These are phyloP conservation scores for Pleuronectes platessa DNA, from an alignment of 2,113 vertebrate species.

Conservation along the genomic window DNA sequence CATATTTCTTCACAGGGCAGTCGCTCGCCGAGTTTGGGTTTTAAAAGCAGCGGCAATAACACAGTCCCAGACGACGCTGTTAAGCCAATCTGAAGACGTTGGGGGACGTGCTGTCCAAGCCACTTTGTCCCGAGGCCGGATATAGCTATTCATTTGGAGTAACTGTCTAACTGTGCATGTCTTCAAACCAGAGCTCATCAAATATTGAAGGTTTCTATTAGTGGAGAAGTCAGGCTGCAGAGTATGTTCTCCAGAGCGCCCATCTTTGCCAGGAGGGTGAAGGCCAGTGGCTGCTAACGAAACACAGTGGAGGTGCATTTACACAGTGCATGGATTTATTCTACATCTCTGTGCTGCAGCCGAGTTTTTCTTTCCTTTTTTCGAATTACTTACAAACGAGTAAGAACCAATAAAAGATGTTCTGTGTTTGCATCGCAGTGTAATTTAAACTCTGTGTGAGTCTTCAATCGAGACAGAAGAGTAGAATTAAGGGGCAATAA, in stretches of 20 bases:
- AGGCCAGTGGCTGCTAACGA: not conserved
- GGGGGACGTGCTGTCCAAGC: conserved; percentile 21
- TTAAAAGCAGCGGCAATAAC: not conserved
- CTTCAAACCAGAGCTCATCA: conserved; percentile 61
- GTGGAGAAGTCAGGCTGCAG: conserved; percentile 32
- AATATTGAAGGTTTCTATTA: conserved; percentile 68
- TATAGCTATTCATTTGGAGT: conserved; percentile 42
- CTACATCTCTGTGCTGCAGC: not conserved
- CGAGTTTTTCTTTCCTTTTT: not conserved
- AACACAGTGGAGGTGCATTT: not conserved
- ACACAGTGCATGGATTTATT: not conserved
- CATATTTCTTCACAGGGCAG: not conserved
- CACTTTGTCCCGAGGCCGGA: conserved; percentile 26
- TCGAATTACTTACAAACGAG: not conserved
- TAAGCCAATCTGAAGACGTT: conserved; percentile 15
- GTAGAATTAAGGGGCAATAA: not conserved
- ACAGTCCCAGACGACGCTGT: conserved; percentile 3
- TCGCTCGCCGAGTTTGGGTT: not conserved
- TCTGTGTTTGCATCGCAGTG: not conserved
- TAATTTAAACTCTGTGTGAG: not conserved
- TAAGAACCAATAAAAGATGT: not conserved
- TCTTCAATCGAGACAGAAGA: not conserved
- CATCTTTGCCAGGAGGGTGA: not conserved
- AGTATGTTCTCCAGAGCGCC: conserved; percentile 17
- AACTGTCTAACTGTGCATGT: conserved; percentile 44